Base-by-base conservation (phyloP, 2,888 invertebrate species). In the Altica lythri region DNA sequence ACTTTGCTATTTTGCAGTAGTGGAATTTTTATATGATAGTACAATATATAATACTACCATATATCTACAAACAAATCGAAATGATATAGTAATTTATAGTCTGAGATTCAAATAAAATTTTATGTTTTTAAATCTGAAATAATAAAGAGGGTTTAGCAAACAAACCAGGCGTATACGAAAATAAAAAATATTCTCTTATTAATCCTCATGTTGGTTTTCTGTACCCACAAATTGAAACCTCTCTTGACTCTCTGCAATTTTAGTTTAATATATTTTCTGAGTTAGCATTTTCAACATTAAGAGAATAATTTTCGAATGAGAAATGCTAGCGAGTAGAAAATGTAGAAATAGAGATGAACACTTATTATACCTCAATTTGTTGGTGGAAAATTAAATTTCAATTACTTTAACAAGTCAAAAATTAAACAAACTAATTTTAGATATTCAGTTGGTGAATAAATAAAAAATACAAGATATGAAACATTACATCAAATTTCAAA, bases 191-290 rank as follows among this genome's bases (percentile, higher is more conserved):
- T 17, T 35, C 35, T 14, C 16, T 35, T 35, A 35, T 35, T 35
- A 35, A 35, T 35, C 35, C 35, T 17, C 35, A 35, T 35, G 16
- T 35, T 35, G 35, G 35, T 35, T 35, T 35, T 35, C 35, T 35
- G 35, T 35, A n/a, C 35, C 13, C 35, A 35, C 35, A 35, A 35
- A 35, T 35, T 35, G 35, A 16, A 35, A 35, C 16, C 16, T 35
- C 35, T 35, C 35, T 35, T 8, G 14, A 13, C 35, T 35, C 35
- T 14, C 6, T 16, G 13, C 35, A 13, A 35, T 35, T 14, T 16
- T 13, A 35, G 35, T 35, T 35, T 35, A 35, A 35, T 35, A 35
- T 35, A 14, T 35, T 35, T 14, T 35, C 35, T 12, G 13, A 14
- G 14, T 35, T 16, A 16, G 35, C 13, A 35, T 16, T 35, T 12